Evolutionary conservation across 2,113 vertebrate species (phyloP).

Genomic region (Ivindomyrus marchei): DNA sequence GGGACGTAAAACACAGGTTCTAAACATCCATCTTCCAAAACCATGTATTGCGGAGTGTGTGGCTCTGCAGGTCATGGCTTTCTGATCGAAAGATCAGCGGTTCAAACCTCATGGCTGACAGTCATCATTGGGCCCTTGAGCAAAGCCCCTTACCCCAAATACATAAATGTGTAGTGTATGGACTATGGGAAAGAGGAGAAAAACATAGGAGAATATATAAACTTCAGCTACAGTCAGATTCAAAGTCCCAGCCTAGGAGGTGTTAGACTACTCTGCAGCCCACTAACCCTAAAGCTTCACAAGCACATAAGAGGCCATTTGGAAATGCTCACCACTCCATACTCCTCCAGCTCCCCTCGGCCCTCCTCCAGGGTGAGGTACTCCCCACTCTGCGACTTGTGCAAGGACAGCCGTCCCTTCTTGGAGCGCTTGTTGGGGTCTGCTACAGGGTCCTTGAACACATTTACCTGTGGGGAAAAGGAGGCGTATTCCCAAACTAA

Average conservation of each 20-base stretch:
- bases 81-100: background rate
- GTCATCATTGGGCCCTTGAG: background rate
- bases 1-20: background rate
- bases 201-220: background rate
- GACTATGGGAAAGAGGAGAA: background rate
- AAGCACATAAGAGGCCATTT: background rate
- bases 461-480: constrained; percentile 69
- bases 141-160: background rate
- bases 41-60: too few relatives aligned
- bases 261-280: background rate
- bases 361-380: constrained; percentile 94
- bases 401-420: constrained; percentile 90
- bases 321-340: constrained; percentile 71
- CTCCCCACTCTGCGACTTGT: constrained; percentile 74
- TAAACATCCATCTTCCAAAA: background rate
- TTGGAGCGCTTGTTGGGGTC: constrained; percentile 98
- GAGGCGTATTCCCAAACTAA: background rate
- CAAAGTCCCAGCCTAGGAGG: background rate
- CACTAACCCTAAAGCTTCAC: background rate
- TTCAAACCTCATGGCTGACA: background rate
- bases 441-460: constrained; percentile 95
- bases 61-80: background rate
- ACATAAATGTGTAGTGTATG: background rate
- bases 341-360: constrained; percentile 91
- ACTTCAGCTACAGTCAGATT: background rate